These are phyloP conservation scores for Lepus townsendii DNA, from an alignment of 2,797 vertebrate species.

Conservation along the genomic window DNA sequence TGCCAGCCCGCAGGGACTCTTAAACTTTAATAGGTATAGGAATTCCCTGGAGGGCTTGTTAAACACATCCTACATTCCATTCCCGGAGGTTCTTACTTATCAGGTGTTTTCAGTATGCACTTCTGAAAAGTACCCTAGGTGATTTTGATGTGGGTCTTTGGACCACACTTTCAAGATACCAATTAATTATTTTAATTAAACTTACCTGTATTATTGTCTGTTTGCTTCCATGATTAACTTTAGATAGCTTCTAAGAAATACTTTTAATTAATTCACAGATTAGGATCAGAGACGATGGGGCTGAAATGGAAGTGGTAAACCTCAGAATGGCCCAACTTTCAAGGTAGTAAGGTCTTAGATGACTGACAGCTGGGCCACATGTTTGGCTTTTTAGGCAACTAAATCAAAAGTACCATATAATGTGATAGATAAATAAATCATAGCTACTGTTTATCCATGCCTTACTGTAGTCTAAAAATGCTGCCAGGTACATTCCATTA, in stretches of 20 bases:
- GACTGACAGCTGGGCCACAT: neutral
- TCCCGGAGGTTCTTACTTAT: neutral
- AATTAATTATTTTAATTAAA: conserved; percentile 45
- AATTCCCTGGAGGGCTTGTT: conserved; percentile 7
- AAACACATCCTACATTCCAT: conserved; percentile 4
- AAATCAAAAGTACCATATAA: conserved; percentile 37
- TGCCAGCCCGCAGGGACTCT: neutral
- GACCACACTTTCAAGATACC: conserved; percentile 32
- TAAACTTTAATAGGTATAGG: conserved; percentile 38
- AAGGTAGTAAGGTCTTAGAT: conserved; percentile 4
- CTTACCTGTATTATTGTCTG: neutral
- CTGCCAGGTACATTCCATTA: conserved; percentile 10
- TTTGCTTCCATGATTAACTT: conserved; percentile 44
- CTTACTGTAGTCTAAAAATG: conserved; percentile 14
- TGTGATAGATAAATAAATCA: neutral
- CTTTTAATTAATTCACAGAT: conserved; percentile 56
- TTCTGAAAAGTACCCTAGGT: neutral
- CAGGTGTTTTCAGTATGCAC: neutral
- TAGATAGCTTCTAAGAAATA: conserved; percentile 43
- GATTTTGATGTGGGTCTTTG: conserved; percentile 2
- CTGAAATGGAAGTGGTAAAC: neutral
- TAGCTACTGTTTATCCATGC: conserved; percentile 15
- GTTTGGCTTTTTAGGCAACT: conserved; percentile 32
- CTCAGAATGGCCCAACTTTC: conserved; percentile 13
- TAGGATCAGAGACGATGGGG: neutral